A percentile compares a stretch with the other conserved stretches of the same genome.
Evolutionary conservation across 2,113 vertebrate genomes (phyloP).

Genomic region (Rhinopithecus roxellana): DNA sequence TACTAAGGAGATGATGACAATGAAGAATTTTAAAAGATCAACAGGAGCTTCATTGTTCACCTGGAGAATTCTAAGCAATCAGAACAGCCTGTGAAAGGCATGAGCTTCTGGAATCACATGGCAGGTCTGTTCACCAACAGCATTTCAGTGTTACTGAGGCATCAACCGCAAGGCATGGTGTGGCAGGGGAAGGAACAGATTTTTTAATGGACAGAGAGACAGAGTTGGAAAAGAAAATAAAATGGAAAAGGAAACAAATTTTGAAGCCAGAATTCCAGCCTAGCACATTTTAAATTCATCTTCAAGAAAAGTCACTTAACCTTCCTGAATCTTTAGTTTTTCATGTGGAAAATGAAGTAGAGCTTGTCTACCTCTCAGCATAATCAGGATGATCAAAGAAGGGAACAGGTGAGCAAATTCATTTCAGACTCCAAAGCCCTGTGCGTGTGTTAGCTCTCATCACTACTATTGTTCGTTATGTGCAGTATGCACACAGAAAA

Average conservation of each 20-base stretch:
- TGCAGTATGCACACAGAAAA: fast-evolving
- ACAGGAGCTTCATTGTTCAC: fast-evolving
- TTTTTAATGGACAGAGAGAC: not conserved
- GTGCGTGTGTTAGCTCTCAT: fast-evolving
- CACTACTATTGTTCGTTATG: fast-evolving
- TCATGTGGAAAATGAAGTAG: not conserved
- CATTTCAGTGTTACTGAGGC: fast-evolving
- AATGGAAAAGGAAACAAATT: not conserved
- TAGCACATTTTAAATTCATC: too few relatives aligned
- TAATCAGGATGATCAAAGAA: not conserved
- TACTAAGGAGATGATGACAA: not conserved
- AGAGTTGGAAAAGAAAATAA: too few relatives aligned
- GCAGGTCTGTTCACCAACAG: fast-evolving
- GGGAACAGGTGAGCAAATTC: not conserved
- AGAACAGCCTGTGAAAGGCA: fast-evolving
- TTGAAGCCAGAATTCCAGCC: not conserved
- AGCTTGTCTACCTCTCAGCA: fast-evolving
- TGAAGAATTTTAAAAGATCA: not conserved
- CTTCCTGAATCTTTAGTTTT: not conserved
- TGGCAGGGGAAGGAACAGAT: fast-evolving
- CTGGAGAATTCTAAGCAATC: too few relatives aligned
- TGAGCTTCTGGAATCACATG: not conserved
- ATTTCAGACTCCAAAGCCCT: not conserved
- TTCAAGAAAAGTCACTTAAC: not conserved
- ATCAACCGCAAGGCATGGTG: fast-evolving